Evolutionary conservation across 2,113 vertebrate genomes (phyloP), one percentile per base, ranked within the genome.

Genomic region (Plectropomus leopardus): DNA sequence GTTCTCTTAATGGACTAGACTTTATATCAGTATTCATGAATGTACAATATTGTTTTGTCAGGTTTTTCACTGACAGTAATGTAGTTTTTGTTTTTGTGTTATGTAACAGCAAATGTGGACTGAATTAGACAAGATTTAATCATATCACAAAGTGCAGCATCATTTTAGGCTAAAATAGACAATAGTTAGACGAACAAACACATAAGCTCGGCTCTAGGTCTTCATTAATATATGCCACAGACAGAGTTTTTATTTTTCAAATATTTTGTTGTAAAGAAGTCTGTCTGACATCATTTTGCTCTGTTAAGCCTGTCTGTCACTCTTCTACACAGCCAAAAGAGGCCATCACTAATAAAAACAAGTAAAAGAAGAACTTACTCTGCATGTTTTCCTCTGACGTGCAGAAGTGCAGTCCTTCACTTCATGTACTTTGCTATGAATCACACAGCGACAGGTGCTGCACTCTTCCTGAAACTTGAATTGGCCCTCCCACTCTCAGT

Each of bases 381-480:
- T 88, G 83, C 86, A 92, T 92, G 79, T 76, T 80, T 71, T 32
- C 32, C 40, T 72, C 54, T 66, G 72, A 42, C 15, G 4, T 78
- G 32, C 24, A 63, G 19, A 58, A 0, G 57, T 5, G 10, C 9
- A 0, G 23, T 68, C 36, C 55, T 70, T 61, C 55, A 17, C 86
- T 44, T 45, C 17, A 9, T 4, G 42, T 0, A 21, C 76, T 82
- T 40, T 70, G 63, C 53, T 66, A 0, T 78, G 80, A 83, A 24
- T 65, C 48, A 23, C 16, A 24, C 54, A 50, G 17, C 21, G 11
- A 34, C 79, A 84, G 89, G 86, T 76, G 72, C 78, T 26, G n/a
- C 1, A 0, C n/a, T 80, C 88, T 91, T 88, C 84, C 86, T 86
- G 88, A 83, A 85, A 86, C 83, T 11, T 30, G 16, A 2, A 26